Conservation (phyloP, 2,888 invertebrate species). For the Acleris cristana region DNA sequence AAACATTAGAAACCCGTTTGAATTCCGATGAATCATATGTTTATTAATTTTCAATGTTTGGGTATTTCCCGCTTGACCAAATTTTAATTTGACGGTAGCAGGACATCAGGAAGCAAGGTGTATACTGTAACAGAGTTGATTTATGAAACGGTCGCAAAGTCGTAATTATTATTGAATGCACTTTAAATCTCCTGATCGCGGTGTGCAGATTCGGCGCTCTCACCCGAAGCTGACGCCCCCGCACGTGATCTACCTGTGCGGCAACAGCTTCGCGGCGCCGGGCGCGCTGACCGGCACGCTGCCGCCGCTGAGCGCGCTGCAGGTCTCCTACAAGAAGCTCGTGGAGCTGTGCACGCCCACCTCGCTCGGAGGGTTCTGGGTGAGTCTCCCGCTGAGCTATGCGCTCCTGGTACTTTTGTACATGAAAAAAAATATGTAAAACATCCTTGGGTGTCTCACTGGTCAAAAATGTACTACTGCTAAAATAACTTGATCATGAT, state of each 20-base stretch:
- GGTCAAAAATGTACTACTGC: too few relatives aligned
- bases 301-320: constrained; percentile 64
- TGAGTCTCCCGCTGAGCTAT: constrained; percentile 46
- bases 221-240: constrained; percentile 77
- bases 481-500: too few relatives aligned
- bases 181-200: too few relatives aligned
- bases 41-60: too few relatives aligned
- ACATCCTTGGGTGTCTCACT: not conserved
- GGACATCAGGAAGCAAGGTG: too few relatives aligned
- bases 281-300: constrained; percentile 48
- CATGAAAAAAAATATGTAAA: not conserved
- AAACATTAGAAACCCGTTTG: not conserved
- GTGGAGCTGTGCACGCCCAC: constrained; percentile 92
- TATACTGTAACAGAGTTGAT: too few relatives aligned
- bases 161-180: too few relatives aligned
- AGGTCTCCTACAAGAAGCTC: constrained; percentile 85
- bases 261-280: constrained; percentile 55
- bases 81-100: too few relatives aligned
- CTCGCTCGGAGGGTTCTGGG: constrained; percentile 85
- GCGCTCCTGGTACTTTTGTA: constrained; percentile 14
- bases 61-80: too few relatives aligned
- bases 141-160: too few relatives aligned
- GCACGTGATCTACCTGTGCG: constrained; percentile 71
- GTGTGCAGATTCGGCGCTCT: constrained; percentile 68
- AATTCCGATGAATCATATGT: not conserved